phyloP scores from a whole-genome alignment of 2,888 invertebrate species.

The Amblyjoppa fuscipennis region DNA sequence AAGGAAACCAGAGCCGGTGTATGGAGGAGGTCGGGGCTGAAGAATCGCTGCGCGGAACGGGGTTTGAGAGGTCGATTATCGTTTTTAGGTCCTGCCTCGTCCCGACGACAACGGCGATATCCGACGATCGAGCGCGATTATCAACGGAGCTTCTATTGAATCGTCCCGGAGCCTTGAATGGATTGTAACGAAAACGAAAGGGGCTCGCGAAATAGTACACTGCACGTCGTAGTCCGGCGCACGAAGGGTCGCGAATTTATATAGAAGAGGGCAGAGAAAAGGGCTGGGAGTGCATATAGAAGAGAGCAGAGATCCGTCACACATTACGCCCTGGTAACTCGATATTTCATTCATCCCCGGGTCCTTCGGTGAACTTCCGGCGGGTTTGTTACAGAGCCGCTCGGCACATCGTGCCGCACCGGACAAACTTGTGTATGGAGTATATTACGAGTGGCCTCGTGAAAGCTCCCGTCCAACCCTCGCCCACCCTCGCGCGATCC shows the following conservation, averaged over 20 bases:
- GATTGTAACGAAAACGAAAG: conserved; percentile 3
- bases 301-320: conserved; percentile 26
- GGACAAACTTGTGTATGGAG: conserved; percentile 28
- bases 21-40: no score
- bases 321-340: conserved; percentile 68
- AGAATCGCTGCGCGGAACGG: not conserved
- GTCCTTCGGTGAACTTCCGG: conserved; percentile 59
- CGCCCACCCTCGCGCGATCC: conserved; percentile 4
- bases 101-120: conserved; percentile 38
- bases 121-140: conserved; percentile 56
- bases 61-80: conserved; percentile 9
- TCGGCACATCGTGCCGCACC: not conserved
- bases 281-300: conserved; percentile 42
- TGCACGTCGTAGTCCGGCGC: not conserved
- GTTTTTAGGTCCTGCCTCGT: not conserved
- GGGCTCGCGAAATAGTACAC: conserved; percentile 47
- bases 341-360: conserved; percentile 74
- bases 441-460: conserved; percentile 5
- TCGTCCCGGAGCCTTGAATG: conserved; percentile 43
- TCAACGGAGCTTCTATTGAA: conserved; percentile 48
- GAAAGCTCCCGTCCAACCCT: conserved; percentile 16
- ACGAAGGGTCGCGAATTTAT: conserved; percentile 38
- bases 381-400: conserved; percentile 18
- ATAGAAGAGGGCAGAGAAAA: conserved; percentile 1
- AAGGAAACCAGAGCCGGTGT: no score